Evolutionary conservation across 2,888 invertebrate species (phyloP).

Genomic region (Coremacera marginata): DNA sequence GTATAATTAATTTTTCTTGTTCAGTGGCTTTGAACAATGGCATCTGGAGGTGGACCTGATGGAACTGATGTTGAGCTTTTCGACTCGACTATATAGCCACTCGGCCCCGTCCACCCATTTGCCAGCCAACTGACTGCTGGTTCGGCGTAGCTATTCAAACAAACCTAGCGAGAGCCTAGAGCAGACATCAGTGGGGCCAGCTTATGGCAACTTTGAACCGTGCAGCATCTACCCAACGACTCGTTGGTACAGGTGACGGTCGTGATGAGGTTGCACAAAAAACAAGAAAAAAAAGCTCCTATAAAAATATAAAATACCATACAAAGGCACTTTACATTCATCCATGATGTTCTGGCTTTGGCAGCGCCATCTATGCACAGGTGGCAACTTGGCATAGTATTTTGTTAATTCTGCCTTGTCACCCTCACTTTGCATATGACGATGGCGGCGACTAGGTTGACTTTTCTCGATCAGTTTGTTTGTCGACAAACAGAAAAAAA

Average conservation of each 20-base stretch:
- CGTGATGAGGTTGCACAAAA: constrained; percentile 44
- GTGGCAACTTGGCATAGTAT: constrained; percentile 51
- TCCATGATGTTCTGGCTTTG: constrained; percentile 14
- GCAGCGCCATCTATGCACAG: constrained; percentile 29
- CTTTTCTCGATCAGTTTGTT: constrained; percentile 7
- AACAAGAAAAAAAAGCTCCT: constrained; percentile 58
- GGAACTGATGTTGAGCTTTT: not conserved
- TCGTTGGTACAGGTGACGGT: not conserved
- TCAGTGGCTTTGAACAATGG: constrained; percentile 66
- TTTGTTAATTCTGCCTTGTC: constrained; percentile 53
- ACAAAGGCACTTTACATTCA: constrained; percentile 22
- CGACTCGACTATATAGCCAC: too few species aligned
- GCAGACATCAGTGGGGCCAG: not conserved
- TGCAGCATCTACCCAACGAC: not conserved
- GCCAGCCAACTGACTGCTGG: not conserved
- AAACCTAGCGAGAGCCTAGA: constrained; percentile 9
- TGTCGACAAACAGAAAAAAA: not conserved
- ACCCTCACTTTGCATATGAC: constrained; percentile 44
- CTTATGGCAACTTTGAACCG: constrained; percentile 1
- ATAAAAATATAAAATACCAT: constrained; percentile 39
- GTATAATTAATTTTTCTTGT: constrained; percentile 68
- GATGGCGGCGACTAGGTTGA: not conserved
- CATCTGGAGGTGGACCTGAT: not conserved
- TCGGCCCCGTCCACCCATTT: not conserved
- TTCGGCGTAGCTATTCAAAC: constrained; percentile 9